A percentile compares a stretch with the other conserved stretches of the same genome.
Evolutionary conservation across 2,888 invertebrate species (phyloP).

Genomic region (Nephrocerus scutellatus): DNA sequence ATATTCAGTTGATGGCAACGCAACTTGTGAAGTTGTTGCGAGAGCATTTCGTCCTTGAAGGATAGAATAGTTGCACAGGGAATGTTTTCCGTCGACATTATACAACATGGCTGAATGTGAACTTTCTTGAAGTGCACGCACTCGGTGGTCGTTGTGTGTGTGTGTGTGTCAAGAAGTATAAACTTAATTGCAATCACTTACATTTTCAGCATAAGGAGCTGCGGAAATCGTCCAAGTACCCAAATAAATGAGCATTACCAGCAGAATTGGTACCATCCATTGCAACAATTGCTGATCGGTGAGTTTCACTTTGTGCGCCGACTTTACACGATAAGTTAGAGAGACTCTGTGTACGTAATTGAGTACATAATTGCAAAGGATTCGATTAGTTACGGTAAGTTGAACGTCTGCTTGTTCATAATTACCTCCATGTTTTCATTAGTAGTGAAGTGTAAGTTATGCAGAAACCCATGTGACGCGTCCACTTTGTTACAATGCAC

Average conservation of each 20-base stretch:
- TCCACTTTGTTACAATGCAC: conserved; percentile 89
- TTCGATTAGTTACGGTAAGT: not conserved
- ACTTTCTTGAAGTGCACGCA: too few species aligned
- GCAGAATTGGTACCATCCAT: conserved; percentile 87
- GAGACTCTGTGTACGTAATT: conserved; percentile 80
- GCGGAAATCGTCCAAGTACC: conserved; percentile 86
- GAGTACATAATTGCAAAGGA: not conserved
- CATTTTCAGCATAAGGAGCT: conserved; percentile 73
- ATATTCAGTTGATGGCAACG: too few species aligned
- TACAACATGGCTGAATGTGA: too few species aligned
- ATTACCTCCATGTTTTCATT: conserved; percentile 91
- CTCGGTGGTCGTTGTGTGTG: too few species aligned
- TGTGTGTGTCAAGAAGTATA: too few species aligned
- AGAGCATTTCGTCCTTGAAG: too few species aligned
- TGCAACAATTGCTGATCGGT: conserved; percentile 88
- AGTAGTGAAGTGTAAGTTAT: conserved; percentile 86
- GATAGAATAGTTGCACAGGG: too few species aligned
- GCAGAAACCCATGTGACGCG: conserved; percentile 86
- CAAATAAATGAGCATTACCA: conserved; percentile 81
- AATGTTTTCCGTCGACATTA: too few species aligned
- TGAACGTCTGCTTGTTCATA: not conserved
- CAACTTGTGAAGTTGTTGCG: too few species aligned
- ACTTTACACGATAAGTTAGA: conserved; percentile 85
- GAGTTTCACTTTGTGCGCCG: conserved; percentile 84
- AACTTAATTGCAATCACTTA: conserved; percentile 40